Percentiles rank a stretch among this genome's conserved stretches.
These are phyloP conservation scores for Xestobium rufovillosum DNA, from an alignment of 2,888 invertebrate species.

Conservation along the genomic window DNA sequence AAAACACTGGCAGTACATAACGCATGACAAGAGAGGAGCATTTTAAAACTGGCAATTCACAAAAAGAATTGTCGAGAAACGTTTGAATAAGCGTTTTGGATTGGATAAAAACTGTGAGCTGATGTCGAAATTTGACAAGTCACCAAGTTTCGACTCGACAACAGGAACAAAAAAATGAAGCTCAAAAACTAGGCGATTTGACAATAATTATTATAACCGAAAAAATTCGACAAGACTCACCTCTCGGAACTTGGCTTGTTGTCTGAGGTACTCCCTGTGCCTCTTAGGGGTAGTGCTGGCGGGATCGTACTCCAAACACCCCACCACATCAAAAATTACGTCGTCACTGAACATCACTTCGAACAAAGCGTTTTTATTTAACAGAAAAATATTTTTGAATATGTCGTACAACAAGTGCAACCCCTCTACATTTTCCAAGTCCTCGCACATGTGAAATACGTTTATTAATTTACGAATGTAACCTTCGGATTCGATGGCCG, in stretches of 20 bases:
- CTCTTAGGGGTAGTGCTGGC: conserved; percentile 75
- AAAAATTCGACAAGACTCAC: too few relatives aligned
- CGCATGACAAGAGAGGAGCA: too few relatives aligned
- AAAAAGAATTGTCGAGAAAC: too few relatives aligned
- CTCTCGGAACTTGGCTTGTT: conserved; percentile 85
- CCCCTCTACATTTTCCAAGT: conserved; percentile 89
- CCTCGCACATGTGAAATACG: conserved; percentile 95
- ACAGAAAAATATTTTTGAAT: conserved; percentile 95
- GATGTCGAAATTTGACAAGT: too few relatives aligned
- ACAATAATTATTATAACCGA: too few relatives aligned
- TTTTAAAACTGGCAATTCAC: too few relatives aligned
- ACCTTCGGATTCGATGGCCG: conserved; percentile 87
- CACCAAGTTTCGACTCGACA: too few relatives aligned
- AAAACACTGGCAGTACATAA: too few relatives aligned
- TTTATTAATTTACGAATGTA: conserved; percentile 93
- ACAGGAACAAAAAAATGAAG: too few relatives aligned
- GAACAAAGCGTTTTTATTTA: conserved; percentile 95
- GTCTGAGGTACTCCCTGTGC: conserved; percentile 93
- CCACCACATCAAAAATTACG: conserved; percentile 94
- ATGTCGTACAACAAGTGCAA: conserved; percentile 95
- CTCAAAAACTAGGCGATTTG: too few relatives aligned
- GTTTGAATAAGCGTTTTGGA: too few relatives aligned
- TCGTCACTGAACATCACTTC: conserved; percentile 98
- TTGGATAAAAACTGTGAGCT: too few relatives aligned
- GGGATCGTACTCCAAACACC: conserved; percentile 97